Evolutionary conservation across 2,888 invertebrate genomes (phyloP), one percentile per base, ranked within the genome.

Genomic region (Drosophila mercatorum): DNA sequence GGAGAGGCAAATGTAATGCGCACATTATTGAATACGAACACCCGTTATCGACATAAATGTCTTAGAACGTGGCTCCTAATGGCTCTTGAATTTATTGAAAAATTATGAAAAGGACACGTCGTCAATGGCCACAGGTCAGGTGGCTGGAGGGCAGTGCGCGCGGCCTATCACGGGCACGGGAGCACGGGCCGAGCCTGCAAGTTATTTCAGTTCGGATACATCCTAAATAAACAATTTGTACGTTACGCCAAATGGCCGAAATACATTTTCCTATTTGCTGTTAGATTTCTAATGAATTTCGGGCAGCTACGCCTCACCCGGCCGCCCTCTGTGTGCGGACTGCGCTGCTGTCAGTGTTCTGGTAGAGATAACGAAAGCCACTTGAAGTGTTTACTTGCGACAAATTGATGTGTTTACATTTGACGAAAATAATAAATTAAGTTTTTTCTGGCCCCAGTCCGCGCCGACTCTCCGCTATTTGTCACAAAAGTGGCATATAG

Each of bases 341-440:
- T 26, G 36, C n/a, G 65, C 52, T 53, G 64, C 83, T 78, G 83
- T 82, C 81, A 81, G 77, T 88, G 88, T 87, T 86, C 79, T 79
- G 81, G 40, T 49, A 58, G 60, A 88, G 84, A 85, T 85, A 85
- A 85, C 83, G 88, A 77, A 88, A 85, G 79, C 70, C 81, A 79
- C 88, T 88, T 77, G 88, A 84, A 85, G 77, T 85, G 84, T 85
- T 85, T 85, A 79, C 86, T 83, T 85, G 88, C 86, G 81, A 85
- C 86, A 88, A 85, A 85, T 85, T 88, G 88, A 85, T 85, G 84
- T 85, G 84, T 85, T 85, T 88, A 83, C 88, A 81, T 79, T 86
- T 81, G 86, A 65, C 79, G 73, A 77, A 83, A 81, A 85, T 86
- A 85, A 85, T 85, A 83, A 85, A 85, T 88, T 73, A 81, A 84